Conservation (phyloP, 2,113 vertebrate genomes). For the Epinephelus lanceolatus region DNA sequence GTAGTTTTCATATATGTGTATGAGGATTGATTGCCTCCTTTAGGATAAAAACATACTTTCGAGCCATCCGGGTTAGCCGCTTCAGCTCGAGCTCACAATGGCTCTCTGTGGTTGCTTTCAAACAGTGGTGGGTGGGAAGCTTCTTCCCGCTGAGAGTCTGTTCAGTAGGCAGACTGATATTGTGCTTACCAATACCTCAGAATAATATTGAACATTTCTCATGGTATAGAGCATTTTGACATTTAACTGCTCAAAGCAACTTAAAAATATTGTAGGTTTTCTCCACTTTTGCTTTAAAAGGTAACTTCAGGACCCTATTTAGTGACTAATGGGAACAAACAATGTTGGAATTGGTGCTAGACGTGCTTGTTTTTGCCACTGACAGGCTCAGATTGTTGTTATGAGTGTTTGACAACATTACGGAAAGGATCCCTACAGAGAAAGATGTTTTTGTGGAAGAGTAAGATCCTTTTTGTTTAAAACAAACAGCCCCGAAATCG, state of each 20-base stretch:
- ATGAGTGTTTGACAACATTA: no score
- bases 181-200: neutral
- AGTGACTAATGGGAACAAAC: no score
- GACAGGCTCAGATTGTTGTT: no score
- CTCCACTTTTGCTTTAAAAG: neutral
- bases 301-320: neutral
- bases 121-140: constrained; percentile 45
- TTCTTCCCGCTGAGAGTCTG: constrained; percentile 11
- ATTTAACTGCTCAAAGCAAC: neutral
- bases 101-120: constrained; percentile 39
- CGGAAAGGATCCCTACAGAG: no score
- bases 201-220: neutral
- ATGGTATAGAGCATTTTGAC: neutral
- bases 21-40: constrained; percentile 44
- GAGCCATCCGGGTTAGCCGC: neutral
- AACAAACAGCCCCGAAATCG: no score
- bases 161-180: constrained; percentile 7
- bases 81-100: constrained; percentile 30
- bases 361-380: no score
- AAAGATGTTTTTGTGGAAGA: no score
- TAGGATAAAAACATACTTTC: constrained; percentile 4
- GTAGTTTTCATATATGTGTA: constrained; percentile 20
- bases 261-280: neutral
- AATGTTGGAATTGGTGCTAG: no score
- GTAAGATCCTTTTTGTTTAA: no score